phyloP scores from a whole-genome alignment of 2,797 vertebrate species.

The Neosalanx taihuensis region DNA sequence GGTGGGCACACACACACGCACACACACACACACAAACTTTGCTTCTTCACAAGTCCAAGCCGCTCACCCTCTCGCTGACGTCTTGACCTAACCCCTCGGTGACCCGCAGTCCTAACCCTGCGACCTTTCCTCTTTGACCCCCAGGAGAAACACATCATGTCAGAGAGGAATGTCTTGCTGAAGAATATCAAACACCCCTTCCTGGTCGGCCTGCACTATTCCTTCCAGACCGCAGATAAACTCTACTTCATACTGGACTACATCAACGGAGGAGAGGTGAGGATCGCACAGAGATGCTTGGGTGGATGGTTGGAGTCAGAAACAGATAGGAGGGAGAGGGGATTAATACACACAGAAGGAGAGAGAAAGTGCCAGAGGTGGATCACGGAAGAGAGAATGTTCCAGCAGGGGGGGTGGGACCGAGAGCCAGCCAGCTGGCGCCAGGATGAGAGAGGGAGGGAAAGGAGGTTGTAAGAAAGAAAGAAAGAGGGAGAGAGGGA shows the following conservation, averaged over 20 bases:
- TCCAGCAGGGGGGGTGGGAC: background rate
- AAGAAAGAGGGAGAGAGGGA: constrained; percentile 3
- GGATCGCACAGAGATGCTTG: constrained; percentile 17
- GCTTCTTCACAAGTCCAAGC: background rate
- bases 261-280: constrained; percentile 98
- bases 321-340: background rate
- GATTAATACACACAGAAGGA: background rate
- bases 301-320: background rate
- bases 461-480: background rate
- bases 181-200: constrained; percentile 99
- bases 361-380: background rate
- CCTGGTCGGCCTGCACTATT: constrained; percentile 95
- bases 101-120: constrained; percentile 14
- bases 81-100: too few relatives aligned
- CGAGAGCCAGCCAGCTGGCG: constrained; percentile 19
- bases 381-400: background rate
- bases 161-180: constrained; percentile 93
- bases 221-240: constrained; percentile 96
- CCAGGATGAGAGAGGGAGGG: background rate
- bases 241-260: constrained; percentile 97
- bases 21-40: background rate
- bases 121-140: constrained; percentile 16
- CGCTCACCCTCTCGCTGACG: too few relatives aligned
- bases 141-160: constrained; percentile 99
- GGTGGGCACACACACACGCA: constrained; percentile 65